These are phyloP conservation scores for Atopsyche davidsoni DNA, from an alignment of 1,140 invertebrate genomes.

Conservation along the genomic window DNA sequence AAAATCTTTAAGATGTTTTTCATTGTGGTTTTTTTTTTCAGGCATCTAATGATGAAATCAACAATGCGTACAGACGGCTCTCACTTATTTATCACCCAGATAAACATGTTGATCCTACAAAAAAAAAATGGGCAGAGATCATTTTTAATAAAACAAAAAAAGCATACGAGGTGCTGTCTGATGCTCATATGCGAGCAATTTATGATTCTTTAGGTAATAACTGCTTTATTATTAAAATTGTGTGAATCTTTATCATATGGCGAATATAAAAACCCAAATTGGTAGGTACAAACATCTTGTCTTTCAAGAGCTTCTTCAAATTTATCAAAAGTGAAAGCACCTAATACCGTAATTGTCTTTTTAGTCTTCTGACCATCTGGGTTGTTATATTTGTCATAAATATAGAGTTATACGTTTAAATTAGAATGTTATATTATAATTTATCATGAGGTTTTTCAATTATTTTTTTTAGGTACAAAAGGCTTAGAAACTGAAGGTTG, in stretches of 20 bases:
- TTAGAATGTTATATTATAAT: not conserved
- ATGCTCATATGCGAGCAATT: conserved; percentile 26
- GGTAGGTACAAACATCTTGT: not conserved
- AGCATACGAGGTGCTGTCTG: conserved; percentile 79
- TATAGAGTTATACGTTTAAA: not conserved
- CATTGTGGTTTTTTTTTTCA: conserved; percentile 42
- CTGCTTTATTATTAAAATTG: not conserved
- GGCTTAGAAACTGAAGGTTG: conserved; percentile 82
- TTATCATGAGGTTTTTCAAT: no score
- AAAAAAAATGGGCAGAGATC: conserved; percentile 82
- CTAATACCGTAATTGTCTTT: not conserved
- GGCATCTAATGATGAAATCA: conserved; percentile 86
- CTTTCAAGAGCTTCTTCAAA: not conserved
- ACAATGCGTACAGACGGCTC: conserved; percentile 80
- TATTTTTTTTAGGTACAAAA: conserved; percentile 36
- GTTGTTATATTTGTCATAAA: not conserved
- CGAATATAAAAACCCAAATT: not conserved
- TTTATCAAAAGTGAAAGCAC: not conserved
- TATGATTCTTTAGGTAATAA: conserved; percentile 27
- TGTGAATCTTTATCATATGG: not conserved
- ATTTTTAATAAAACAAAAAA: conserved; percentile 89
- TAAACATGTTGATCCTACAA: conserved; percentile 75
- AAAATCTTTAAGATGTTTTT: not conserved
- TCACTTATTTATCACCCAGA: conserved; percentile 93
- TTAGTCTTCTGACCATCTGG: not conserved